Percentiles rank a stretch among this genome's conserved stretches.
These are phyloP conservation scores for Octonoba sinensis DNA, from an alignment of 2,888 invertebrate genomes.

Conservation along the genomic window DNA sequence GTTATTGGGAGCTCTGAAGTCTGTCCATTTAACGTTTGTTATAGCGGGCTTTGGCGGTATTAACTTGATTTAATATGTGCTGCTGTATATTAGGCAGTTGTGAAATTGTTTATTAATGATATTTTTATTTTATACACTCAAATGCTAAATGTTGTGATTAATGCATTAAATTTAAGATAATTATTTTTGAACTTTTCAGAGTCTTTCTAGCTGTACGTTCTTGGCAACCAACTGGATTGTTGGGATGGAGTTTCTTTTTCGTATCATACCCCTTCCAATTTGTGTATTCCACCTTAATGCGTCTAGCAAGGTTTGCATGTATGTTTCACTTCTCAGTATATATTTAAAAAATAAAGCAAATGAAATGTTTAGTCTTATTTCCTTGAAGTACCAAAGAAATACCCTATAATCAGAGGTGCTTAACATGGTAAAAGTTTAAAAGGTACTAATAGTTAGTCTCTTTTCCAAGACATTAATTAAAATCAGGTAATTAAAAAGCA, in stretches of 20 bases:
- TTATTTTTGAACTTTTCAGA: slow-evolving; percentile 7
- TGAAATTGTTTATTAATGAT: neutral
- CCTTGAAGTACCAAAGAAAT: neutral
- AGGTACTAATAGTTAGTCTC: too few relatives aligned
- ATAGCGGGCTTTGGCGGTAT: too few relatives aligned
- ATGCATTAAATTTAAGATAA: too few relatives aligned
- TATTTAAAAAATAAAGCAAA: slow-evolving; percentile 48
- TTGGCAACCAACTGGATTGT: slow-evolving; percentile 59
- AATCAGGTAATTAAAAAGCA: too few relatives aligned
- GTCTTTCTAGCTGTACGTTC: slow-evolving; percentile 52
- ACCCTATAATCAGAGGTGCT: too few relatives aligned
- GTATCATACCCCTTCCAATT: slow-evolving; percentile 66
- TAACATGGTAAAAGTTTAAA: too few relatives aligned
- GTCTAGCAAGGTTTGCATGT: slow-evolving; percentile 60
- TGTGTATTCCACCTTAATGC: slow-evolving; percentile 64
- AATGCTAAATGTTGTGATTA: too few relatives aligned
- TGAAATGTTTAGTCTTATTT: neutral
- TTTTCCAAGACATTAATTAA: too few relatives aligned
- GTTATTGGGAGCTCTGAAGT: too few relatives aligned
- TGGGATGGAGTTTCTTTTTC: slow-evolving; percentile 60
- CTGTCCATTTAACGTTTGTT: too few relatives aligned
- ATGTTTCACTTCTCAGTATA: slow-evolving; percentile 51
- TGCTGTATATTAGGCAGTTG: too few relatives aligned
- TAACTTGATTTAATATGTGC: too few relatives aligned
- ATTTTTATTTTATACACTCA: neutral